Evolutionary conservation across 2,797 vertebrate genomes (phyloP).

Genomic region (Eremophila alpestris): DNA sequence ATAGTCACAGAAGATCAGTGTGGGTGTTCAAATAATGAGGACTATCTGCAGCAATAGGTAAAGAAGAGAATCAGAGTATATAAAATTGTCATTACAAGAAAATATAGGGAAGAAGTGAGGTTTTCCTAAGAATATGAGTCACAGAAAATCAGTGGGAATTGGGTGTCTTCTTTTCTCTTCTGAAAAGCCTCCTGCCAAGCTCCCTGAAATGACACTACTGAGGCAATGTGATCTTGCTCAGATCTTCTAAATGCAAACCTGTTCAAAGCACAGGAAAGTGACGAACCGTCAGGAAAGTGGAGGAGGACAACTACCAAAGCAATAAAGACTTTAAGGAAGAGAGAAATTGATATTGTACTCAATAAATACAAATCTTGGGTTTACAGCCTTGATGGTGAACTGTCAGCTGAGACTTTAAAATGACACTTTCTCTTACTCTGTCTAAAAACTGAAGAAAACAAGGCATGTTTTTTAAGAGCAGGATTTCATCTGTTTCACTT

Average conservation of each 20-base stretch:
- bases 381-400: background rate
- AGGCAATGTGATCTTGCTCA: background rate
- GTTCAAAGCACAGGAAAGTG: background rate
- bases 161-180: background rate
- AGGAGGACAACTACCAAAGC: background rate
- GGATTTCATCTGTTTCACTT: background rate
- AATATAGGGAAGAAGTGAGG: background rate
- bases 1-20: background rate
- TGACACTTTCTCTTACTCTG: background rate
- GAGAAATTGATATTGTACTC: background rate
- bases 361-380: background rate
- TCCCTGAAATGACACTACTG: background rate
- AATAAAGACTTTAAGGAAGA: background rate
- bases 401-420: background rate
- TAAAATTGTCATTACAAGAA: conserved; percentile 31
- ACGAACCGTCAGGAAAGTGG: background rate
- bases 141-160: background rate
- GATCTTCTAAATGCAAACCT: background rate
- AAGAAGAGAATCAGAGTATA: conserved; percentile 22
- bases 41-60: background rate
- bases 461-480: background rate
- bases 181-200: background rate
- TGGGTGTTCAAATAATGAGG: background rate
- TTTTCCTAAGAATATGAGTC: background rate
- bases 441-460: background rate